Conservation (phyloP, 1,140 invertebrate species). For the Diabrotica undecimpunctata region DNA sequence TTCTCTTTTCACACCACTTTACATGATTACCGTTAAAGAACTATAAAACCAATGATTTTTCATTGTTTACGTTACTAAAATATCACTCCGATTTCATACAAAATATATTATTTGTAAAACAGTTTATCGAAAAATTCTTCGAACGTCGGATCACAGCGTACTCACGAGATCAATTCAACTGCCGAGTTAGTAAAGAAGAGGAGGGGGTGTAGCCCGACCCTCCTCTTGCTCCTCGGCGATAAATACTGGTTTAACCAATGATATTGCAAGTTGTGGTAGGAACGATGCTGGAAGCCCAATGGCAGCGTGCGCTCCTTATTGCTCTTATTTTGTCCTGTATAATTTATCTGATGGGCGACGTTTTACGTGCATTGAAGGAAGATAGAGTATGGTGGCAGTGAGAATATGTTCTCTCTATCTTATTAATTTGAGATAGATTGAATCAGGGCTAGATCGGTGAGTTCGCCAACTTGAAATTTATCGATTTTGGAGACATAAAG, state of each 20-base stretch:
- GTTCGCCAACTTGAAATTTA: slow-evolving; percentile 4
- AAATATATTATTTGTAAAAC: too few relatives aligned
- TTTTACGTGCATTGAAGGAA: slow-evolving; percentile 3
- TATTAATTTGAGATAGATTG: slow-evolving; percentile 12
- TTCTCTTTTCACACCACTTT: slow-evolving; percentile 9
- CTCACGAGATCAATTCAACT: slow-evolving; percentile 2
- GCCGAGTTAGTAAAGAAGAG: slow-evolving; percentile 1
- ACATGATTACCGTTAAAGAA: slow-evolving; percentile 4
- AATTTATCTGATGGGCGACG: slow-evolving; percentile 10
- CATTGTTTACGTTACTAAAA: too few relatives aligned
- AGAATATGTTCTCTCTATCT: slow-evolving; percentile 8
- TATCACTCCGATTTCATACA: too few relatives aligned
- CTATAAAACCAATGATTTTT: not conserved
- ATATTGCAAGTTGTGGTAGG: slow-evolving; percentile 11
- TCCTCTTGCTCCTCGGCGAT: not conserved
- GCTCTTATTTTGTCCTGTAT: slow-evolving; percentile 14
- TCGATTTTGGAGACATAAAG: not conserved
- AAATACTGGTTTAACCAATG: slow-evolving; percentile 13
- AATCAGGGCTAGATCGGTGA: not conserved
- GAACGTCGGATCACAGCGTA: not conserved
- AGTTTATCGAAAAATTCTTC: not conserved
- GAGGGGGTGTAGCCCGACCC: slow-evolving; percentile 7
- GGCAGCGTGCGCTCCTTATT: not conserved
- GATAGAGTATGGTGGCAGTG: not conserved
- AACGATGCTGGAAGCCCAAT: slow-evolving; percentile 11